Evolutionary conservation across 2,113 vertebrate species (phyloP).

Genomic region (Motacilla tschutschensis): DNA sequence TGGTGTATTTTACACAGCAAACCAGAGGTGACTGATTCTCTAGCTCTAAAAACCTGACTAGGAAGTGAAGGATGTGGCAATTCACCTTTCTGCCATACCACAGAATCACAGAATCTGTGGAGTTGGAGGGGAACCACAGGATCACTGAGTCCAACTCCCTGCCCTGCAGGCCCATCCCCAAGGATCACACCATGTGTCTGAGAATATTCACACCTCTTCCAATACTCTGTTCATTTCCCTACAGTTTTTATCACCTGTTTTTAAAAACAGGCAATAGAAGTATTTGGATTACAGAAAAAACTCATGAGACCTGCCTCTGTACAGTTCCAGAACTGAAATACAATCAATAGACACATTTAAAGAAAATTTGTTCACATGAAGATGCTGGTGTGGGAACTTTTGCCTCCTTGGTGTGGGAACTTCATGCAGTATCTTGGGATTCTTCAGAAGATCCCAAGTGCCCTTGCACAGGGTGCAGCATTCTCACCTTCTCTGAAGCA

Average conservation of each 20-base stretch:
- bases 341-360: background rate
- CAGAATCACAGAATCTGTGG: background rate
- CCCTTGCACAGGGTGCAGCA: background rate
- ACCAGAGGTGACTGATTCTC: background rate
- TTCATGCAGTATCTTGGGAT: background rate
- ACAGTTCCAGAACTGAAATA: background rate
- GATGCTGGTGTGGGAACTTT: background rate
- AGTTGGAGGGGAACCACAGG: background rate
- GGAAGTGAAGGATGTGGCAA: background rate
- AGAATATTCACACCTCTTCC: background rate
- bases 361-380: background rate
- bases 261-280: background rate
- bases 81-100: background rate
- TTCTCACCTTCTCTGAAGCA: constrained; percentile 94
- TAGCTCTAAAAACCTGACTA: background rate
- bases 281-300: background rate
- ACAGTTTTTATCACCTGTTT: background rate
- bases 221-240: background rate
- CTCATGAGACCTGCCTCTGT: background rate
- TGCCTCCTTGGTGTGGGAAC: background rate
- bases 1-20: background rate
- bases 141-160: background rate
- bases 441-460: constrained; percentile 26
- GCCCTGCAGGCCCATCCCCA: background rate
- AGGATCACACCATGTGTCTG: background rate